Base-by-base conservation (phyloP, 2,888 invertebrate species). In the Apomyelois bistriatella region DNA sequence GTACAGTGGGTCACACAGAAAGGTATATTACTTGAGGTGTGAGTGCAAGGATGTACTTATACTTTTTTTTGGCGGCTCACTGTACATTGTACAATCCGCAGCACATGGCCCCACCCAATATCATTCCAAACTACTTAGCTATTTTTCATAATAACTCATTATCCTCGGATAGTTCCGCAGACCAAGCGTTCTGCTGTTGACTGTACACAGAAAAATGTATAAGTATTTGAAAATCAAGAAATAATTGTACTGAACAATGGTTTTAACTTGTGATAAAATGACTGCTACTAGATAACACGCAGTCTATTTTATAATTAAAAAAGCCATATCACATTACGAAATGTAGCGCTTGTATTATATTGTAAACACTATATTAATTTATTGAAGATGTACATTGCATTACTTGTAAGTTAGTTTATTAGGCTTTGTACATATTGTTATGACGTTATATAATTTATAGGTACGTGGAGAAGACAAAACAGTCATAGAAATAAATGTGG, bases 361-460 rank as follows among this genome's bases (percentile, higher is more conserved):
- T 89, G 83, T 89, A 88, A 83, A 85, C 87, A 85, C 80, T 80
- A 84, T 73, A 70, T 82, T 85, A 85, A 88, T 89, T 90, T 88
- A 89, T 89, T 89, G 72, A 76, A 75, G 74, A 81, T 90, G 90
- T 90, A 89, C 79, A 90, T 89, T 87, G 85, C 88, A 86, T 86
- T 85, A 88, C 73, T 73, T 74, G 84, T 90, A 90, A 89, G 89
- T 81, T 89, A 90, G 87, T 75, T 78, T 64, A 63, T 77, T 89
- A 89, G 87, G 89, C 89, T 90, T 89, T 90, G 90, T 90, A 90
- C 85, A 90, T 90, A 90, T 89, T 90, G 90, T 90, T 90, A 89
- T 76, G 85, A 88, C 81, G 89, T 90, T 90, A 89, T 86, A 90
- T 90, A 90, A 90, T 89, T 90, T 90, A 89, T 89, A 89, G 89